Conservation (phyloP, 2,797 vertebrate species). For the Mormyrus proboscirostris region DNA sequence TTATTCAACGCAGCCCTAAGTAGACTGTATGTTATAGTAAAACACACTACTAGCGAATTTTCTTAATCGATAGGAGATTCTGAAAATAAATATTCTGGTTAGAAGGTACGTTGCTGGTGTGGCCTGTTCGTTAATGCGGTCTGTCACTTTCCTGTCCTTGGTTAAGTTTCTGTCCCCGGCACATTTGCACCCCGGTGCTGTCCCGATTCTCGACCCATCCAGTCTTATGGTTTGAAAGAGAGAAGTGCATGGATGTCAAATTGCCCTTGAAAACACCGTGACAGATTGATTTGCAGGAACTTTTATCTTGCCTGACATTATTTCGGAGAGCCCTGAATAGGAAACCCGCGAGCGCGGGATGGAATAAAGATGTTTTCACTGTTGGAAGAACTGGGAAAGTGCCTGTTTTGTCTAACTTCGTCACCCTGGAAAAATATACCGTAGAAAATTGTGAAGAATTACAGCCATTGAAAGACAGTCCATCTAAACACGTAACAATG, state of each 20-base stretch:
- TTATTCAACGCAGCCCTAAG: not conserved
- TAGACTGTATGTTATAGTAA: not conserved
- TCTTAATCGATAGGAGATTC: not conserved
- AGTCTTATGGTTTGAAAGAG: conserved; percentile 68
- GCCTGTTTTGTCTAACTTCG: conserved; percentile 78
- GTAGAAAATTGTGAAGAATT: conserved; percentile 64
- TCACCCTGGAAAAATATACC: conserved; percentile 79
- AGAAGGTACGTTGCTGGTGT: not conserved
- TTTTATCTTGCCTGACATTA: conserved; percentile 78
- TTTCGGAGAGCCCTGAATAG: conserved; percentile 72
- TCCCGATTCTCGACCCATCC: conserved; percentile 64
- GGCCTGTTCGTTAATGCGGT: no score
- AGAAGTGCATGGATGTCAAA: conserved; percentile 77
- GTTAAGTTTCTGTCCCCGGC: conserved; percentile 56
- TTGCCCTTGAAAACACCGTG: conserved; percentile 83
- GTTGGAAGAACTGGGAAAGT: conserved; percentile 66
- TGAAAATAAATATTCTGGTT: not conserved
- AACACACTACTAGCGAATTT: not conserved
- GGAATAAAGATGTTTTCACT: conserved; percentile 93
- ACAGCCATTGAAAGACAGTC: conserved; percentile 67
- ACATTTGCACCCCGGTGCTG: conserved; percentile 61
- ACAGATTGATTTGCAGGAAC: conserved; percentile 91
- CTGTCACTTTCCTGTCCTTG: conserved; percentile 44
- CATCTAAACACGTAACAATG: conserved; percentile 77
- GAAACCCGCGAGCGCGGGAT: conserved; percentile 72